phyloP scores from a whole-genome alignment of 2,113 vertebrate genomes.

The Melospiza melodia region DNA sequence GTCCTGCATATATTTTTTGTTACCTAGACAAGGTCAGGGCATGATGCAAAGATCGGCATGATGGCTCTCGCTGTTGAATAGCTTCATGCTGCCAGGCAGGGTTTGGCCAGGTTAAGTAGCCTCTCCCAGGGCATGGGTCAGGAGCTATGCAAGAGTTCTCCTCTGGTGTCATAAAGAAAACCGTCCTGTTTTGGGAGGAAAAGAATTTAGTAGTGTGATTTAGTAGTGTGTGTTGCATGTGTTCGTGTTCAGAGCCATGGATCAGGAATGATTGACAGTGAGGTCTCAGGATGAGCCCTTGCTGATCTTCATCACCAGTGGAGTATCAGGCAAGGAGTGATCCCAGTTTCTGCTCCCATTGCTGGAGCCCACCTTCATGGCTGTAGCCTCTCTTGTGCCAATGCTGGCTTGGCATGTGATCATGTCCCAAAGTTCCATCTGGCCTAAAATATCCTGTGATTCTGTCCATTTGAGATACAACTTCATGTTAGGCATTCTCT shows the following conservation, averaged over 20 bases:
- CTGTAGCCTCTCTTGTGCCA: background rate
- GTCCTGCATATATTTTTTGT: background rate
- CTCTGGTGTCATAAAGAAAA: background rate
- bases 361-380: background rate
- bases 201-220: background rate
- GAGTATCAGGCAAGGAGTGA: background rate
- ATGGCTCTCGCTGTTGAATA: background rate
- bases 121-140: background rate
- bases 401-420: rapidly evolving
- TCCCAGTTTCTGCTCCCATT: rapidly evolving
- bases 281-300: background rate
- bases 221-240: background rate
- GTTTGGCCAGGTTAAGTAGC: background rate
- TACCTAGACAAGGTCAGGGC: background rate
- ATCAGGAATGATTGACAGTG: rapidly evolving
- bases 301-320: too few species aligned
- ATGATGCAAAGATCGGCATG: background rate
- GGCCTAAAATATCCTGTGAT: background rate
- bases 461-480: background rate
- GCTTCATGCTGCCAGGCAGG: rapidly evolving
- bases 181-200: background rate
- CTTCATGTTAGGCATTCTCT: background rate
- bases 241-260: background rate
- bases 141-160: background rate
- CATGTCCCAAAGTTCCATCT: background rate